Conservation (phyloP, 2,888 invertebrate species). For the Rugalucina vietnamica region DNA sequence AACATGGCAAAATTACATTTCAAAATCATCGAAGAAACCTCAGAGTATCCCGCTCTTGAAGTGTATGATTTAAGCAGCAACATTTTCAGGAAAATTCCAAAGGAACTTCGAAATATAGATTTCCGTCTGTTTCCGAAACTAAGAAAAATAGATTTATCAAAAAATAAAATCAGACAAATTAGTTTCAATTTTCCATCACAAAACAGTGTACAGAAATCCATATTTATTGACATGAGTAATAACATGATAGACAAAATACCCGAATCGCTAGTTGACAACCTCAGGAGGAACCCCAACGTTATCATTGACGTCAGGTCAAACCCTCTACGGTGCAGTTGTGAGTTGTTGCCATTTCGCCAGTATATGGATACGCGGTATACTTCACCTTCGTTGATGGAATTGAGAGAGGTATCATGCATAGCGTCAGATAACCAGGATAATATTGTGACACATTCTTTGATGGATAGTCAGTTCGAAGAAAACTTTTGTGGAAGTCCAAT, state of each 20-base stretch:
- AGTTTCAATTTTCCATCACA: conserved; percentile 17
- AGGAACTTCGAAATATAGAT: conserved; percentile 39
- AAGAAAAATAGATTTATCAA: conserved; percentile 43
- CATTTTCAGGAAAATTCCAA: conserved; percentile 34
- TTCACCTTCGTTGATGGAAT: background rate
- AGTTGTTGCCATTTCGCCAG: conserved; percentile 31
- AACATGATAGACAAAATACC: conserved; percentile 26
- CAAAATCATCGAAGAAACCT: conserved; percentile 45
- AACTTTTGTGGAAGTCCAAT: too few relatives aligned
- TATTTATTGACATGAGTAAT: conserved; percentile 29
- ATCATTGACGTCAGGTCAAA: conserved; percentile 53
- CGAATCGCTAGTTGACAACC: background rate
- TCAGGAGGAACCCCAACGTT: conserved; percentile 14
- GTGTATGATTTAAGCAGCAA: conserved; percentile 50
- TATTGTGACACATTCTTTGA: background rate
- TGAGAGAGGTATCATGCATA: background rate
- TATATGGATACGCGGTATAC: conserved; percentile 4
- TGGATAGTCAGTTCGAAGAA: background rate
- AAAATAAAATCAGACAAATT: conserved; percentile 35
- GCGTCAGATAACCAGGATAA: background rate
- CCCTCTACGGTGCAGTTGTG: conserved; percentile 46
- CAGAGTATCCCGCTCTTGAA: conserved; percentile 41
- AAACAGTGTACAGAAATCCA: background rate
- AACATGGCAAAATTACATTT: conserved; percentile 48
- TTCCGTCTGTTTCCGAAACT: conserved; percentile 46